Conservation (phyloP, 1,140 invertebrate species). For the Penaeus chinensis region DNA sequence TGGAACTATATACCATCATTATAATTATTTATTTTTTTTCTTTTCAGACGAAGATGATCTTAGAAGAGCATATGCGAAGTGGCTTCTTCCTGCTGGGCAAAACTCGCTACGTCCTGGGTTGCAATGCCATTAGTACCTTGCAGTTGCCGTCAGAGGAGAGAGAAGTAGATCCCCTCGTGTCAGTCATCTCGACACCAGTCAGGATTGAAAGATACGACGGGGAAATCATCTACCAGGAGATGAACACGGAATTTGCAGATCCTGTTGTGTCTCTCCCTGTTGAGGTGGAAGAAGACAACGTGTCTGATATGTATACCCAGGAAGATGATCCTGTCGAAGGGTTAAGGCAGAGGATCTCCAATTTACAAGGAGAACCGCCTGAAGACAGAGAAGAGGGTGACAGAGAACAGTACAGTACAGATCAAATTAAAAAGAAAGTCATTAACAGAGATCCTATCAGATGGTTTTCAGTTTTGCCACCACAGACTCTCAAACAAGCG, state of each 20-base stretch:
- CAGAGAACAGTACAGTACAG: not conserved
- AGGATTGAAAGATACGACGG: conserved; percentile 29
- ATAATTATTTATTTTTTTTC: not conserved
- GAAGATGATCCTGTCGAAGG: not conserved
- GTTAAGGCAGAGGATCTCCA: not conserved
- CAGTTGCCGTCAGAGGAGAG: conserved; percentile 38
- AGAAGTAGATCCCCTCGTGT: conserved; percentile 33
- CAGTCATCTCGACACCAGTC: conserved; percentile 30
- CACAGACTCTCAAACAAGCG: conserved; percentile 45
- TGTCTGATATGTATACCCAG: no score
- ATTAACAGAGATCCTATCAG: conserved; percentile 44
- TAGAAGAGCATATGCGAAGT: conserved; percentile 44
- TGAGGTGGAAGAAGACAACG: not conserved
- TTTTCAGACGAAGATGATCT: conserved; percentile 40
- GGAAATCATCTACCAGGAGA: conserved; percentile 38
- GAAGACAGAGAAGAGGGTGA: conserved; percentile 21
- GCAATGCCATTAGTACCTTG: conserved; percentile 39
- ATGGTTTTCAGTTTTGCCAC: conserved; percentile 45
- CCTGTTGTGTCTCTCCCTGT: conserved; percentile 21
- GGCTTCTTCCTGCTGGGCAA: conserved; percentile 45
- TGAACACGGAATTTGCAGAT: conserved; percentile 35
- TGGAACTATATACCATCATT: not conserved
- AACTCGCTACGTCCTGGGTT: conserved; percentile 45
- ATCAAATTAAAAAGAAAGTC: conserved; percentile 5
- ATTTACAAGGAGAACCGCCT: not conserved